Evolutionary conservation across 2,888 invertebrate genomes (phyloP), one percentile per base, ranked within the genome.

Genomic region (Spilarctia lutea): DNA sequence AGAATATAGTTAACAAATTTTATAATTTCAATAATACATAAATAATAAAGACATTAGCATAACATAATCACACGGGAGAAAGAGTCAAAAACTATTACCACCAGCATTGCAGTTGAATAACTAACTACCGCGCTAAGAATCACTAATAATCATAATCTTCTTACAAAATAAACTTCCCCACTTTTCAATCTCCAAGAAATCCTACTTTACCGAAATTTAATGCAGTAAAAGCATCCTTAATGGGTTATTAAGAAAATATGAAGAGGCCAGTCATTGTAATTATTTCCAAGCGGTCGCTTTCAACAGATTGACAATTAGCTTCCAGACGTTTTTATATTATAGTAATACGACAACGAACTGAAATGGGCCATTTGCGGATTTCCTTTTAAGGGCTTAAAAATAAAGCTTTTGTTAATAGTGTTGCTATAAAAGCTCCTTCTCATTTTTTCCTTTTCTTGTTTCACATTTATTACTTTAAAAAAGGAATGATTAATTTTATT

Each of bases 221-320:
- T 69, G 56, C 52, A 45, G 74, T 68, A 65, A 70, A 68, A 70
- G 3, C 48, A 68, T 66, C 45, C n/a, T 72, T 77, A 77, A 80
- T 83, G 79, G 79, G 68, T 80, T 79, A 68, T 80, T 72, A 79
- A 65, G 76, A 75, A 82, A 82, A 84, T 79, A 72, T 83, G 89
- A 87, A 90, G 87, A 89, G 88, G 74, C 60, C 68, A 81, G 88
- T 86, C 86, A 66, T 77, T 71, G 75, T 86, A 83, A 90, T 91
- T 84, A 79, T 81, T 89, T 89, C 86, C 88, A 80, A 82, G 72
- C 78, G 75, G 80, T 78, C 80, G 83, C 74, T 75, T 76, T 73
- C 75, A 67, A 76, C 76, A 80, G 82, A 83, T 84, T 84, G 82
- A 73, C 75, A 83, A 83, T 84, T 88, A 85, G 80, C 75, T 80